These are phyloP conservation scores for Misgurnus mizolepis DNA, from an alignment of 2,113 vertebrate species.

Conservation along the genomic window DNA sequence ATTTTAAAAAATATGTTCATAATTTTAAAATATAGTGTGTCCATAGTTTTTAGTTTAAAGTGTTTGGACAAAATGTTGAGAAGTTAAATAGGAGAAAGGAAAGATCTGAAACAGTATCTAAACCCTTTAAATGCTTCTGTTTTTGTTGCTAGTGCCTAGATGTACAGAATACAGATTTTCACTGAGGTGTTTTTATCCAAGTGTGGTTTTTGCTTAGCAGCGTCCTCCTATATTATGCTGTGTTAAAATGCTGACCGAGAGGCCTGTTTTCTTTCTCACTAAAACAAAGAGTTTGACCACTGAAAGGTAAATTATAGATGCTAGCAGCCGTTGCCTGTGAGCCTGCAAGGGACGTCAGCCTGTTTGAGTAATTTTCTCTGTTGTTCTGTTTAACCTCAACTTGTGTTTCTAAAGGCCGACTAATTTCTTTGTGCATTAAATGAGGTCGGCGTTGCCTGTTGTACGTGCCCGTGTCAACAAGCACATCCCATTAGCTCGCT, in stretches of 20 bases:
- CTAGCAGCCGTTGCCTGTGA: constrained; percentile 52
- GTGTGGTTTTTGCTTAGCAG: constrained; percentile 28
- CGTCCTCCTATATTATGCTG: constrained; percentile 43
- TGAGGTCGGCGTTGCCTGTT: constrained; percentile 61
- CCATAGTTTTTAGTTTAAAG: no score
- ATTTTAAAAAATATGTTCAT: no score
- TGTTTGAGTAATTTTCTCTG: constrained; percentile 42
- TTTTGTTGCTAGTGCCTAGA: neutral
- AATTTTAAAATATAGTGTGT: no score
- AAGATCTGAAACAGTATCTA: neutral
- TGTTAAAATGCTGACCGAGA: constrained; percentile 64
- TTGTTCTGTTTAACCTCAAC: constrained; percentile 59
- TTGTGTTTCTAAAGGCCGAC: constrained; percentile 53
- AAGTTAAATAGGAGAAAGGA: neutral
- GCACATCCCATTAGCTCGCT: constrained; percentile 52
- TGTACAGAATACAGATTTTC: neutral
- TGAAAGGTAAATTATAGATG: constrained; percentile 70
- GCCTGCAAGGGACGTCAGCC: constrained; percentile 58
- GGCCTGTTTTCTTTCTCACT: constrained; percentile 48
- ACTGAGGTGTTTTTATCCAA: neutral
- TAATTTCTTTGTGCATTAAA: constrained; percentile 63
- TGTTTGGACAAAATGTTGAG: neutral
- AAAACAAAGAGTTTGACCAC: constrained; percentile 65
- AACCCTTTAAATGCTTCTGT: neutral
- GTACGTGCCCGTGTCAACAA: constrained; percentile 58